phyloP scores from a whole-genome alignment of 1,140 invertebrate species.

The Magallana ariakensis region DNA sequence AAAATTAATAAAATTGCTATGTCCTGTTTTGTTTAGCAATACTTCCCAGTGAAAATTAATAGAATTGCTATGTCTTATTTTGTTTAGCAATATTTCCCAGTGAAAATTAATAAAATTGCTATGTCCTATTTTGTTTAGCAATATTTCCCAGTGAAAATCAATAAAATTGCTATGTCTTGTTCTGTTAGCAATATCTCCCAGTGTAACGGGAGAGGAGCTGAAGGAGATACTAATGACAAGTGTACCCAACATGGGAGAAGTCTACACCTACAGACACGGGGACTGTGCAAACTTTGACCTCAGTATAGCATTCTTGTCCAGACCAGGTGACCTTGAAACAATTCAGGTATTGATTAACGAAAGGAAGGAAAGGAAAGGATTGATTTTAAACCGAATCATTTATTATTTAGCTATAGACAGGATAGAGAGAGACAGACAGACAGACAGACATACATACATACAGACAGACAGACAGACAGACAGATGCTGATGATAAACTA shows the following conservation, averaged over 20 bases:
- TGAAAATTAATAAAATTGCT: too few relatives aligned
- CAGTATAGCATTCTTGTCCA: slow-evolving; percentile 60
- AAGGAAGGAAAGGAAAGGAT: background rate
- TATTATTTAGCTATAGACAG: too few relatives aligned
- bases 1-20: too few relatives aligned
- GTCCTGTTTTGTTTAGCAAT: too few relatives aligned
- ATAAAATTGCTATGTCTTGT: too few relatives aligned
- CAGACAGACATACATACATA: too few relatives aligned
- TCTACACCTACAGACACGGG: slow-evolving; percentile 52
- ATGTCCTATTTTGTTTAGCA: slow-evolving; percentile 31
- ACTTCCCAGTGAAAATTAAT: too few relatives aligned
- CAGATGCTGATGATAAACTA: too few relatives aligned
- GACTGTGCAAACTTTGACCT: slow-evolving; percentile 65
- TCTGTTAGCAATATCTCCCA: background rate
- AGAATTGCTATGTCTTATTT: too few relatives aligned
- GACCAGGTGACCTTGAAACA: slow-evolving; percentile 59
- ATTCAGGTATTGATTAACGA: slow-evolving; percentile 54
- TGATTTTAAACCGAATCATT: background rate
- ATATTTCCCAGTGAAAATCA: background rate
- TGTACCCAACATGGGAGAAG: slow-evolving; percentile 50
- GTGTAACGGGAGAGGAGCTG: slow-evolving; percentile 36
- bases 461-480: too few relatives aligned
- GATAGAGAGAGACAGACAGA: too few relatives aligned
- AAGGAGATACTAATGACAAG: slow-evolving; percentile 48
- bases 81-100: too few relatives aligned